phyloP scores from a whole-genome alignment of 2,888 invertebrate species.

The Eupithecia pulchellata region DNA sequence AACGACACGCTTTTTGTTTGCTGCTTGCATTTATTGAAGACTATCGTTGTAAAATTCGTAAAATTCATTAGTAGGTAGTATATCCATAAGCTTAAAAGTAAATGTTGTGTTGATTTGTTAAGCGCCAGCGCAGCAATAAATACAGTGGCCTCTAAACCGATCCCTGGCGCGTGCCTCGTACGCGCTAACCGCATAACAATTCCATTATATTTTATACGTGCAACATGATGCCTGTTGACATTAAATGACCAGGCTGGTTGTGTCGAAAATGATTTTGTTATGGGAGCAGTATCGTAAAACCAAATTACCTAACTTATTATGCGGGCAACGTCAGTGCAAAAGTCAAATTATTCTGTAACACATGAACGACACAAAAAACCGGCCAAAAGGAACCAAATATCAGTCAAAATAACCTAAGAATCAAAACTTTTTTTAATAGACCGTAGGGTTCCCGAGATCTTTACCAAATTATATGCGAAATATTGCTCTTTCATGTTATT shows the following conservation, averaged over 20 bases:
- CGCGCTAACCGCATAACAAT: conserved; percentile 71
- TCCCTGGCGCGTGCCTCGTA: conserved; percentile 70
- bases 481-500: too few relatives aligned
- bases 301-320: background rate
- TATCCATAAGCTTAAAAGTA: too few relatives aligned
- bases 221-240: conserved; percentile 51
- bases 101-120: conserved; percentile 49
- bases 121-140: conserved; percentile 50
- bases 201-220: conserved; percentile 49
- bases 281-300: background rate
- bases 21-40: conserved; percentile 1
- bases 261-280: conserved; percentile 9
- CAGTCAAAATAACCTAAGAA: background rate
- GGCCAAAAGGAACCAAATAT: background rate
- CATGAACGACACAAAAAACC: background rate
- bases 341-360: background rate
- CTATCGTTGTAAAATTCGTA: background rate
- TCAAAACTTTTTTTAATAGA: background rate
- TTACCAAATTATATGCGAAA: too few relatives aligned
- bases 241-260: conserved; percentile 36
- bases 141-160: conserved; percentile 56
- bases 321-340: background rate
- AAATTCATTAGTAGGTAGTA: too few relatives aligned
- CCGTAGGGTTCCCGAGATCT: background rate
- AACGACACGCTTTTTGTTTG: background rate